These are phyloP conservation scores for Botia kubotai DNA, from an alignment of 2,797 vertebrate species.

Conservation along the genomic window DNA sequence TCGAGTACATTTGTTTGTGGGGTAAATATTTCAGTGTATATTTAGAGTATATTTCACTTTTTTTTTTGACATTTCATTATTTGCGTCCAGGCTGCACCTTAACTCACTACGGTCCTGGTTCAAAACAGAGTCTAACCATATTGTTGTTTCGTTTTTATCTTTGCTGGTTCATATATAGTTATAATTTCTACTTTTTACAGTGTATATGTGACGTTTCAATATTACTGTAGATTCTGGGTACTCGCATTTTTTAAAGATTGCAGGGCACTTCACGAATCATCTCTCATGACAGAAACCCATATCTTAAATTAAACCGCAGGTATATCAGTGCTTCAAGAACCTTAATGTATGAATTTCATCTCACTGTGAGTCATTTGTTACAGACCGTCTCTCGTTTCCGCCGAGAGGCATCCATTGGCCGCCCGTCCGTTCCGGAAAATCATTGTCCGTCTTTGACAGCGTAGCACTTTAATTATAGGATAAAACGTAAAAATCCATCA, in stretches of 20 bases:
- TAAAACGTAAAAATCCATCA: conserved; percentile 11
- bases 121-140: conserved; percentile 62
- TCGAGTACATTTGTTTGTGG: conserved; percentile 55
- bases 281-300: conserved; percentile 55
- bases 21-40: conserved; percentile 67
- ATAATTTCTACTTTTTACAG: conserved; percentile 65
- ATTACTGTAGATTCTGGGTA: conserved; percentile 41
- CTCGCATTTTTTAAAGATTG: conserved; percentile 61
- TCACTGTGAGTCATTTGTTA: conserved; percentile 60
- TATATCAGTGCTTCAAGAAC: conserved; percentile 38
- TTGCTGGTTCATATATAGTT: conserved; percentile 57
- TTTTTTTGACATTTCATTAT: conserved; percentile 62
- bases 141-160: conserved; percentile 67
- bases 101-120: conserved; percentile 63
- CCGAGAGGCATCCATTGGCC: no score
- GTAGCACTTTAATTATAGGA: conserved; percentile 61
- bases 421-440: conserved; percentile 16
- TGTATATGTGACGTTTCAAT: conserved; percentile 1
- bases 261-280: conserved; percentile 58
- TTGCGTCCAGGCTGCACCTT: conserved; percentile 67
- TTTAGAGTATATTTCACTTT: conserved; percentile 59
- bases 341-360: conserved; percentile 47
- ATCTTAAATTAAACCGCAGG: conserved; percentile 55
- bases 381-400: conserved; percentile 43
- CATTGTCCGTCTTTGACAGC: conserved; percentile 31